Evolutionary conservation across 2,113 vertebrate species (phyloP), one percentile per base, ranked within the genome.

Genomic region (Centropus bengalensis): DNA sequence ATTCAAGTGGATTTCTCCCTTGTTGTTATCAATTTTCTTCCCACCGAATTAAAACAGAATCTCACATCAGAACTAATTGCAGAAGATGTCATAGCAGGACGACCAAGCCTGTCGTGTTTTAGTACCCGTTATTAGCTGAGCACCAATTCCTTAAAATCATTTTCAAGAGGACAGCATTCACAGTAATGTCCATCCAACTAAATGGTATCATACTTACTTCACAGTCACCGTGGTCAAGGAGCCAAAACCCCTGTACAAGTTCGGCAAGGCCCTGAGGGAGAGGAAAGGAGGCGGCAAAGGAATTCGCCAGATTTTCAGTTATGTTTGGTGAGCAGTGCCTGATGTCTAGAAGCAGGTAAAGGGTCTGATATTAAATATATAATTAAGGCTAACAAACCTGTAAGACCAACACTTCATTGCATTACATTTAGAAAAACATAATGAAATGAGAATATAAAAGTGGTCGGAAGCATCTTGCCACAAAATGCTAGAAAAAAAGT

Each of bases 331-430:
- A 98, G 20, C 98, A 98, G 97, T 98, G 99, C 98, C 99, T 99
- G 63, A 99, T 98, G 95, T 99, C 99, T 82, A 99, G 95, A 85
- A 99, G 94, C 96, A 99, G 97, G 97, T 99, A 99, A 96, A 99
- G 99, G 49, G 99, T 99, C 99, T 99, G 96, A 71, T 8, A 90
- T 21, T 28, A 64, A 42, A 58, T 60, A 73, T 17, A 67, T 28
- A 93, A 91, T 99, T 98, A 99, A 99, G 99, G 98, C 55, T 10
- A 91, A 97, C 71, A 83, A 89, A 56, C 32, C 1, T 8, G 5
- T 14, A n/a, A 94, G 74, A 64, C 9, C 2, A 47, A 87, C 82
- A 56, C 14, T 12, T 11, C 23, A 8, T 38, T 55, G 32, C 5
- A 12, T 14, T 5, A 32, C 17, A 54, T 24, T 44, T 59, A 47